Evolutionary conservation across 1,140 invertebrate species (phyloP), one percentile per base, ranked within the genome.

Genomic region (Aphis gossypii): DNA sequence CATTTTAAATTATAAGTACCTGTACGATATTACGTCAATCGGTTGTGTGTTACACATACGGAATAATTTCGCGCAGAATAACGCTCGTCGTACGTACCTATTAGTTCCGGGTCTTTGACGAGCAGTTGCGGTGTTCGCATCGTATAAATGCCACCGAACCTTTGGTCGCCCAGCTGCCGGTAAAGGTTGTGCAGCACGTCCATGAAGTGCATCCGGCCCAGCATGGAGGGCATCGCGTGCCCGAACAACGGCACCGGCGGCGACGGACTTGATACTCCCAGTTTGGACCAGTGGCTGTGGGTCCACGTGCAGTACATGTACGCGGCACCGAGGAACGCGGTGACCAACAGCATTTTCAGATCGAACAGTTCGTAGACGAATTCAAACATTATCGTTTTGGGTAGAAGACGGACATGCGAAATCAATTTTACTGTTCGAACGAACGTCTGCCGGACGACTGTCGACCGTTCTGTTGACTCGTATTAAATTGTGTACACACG

Each of bases 41-140:
- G 60, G 3, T 11, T 30, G 14, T 56, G 14, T 51, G 38, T 3
- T 41, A 41, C 48, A 35, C 20, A 35, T 38, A 21, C 21, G 6
- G 21, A 82, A 6, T 38, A 6, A 20, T 83, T 21, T 83, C 83
- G 25, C 44, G 0, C 25, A 30, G 35, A 46, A 25, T n/a, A 30
- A 21, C 51, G 21, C 21, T 18, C n/a, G 60, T n/a, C n/a, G 48
- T 48, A 68, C 60, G 93, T 93, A 90, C 94, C 94, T 25, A 95
- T 94, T 2, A 95, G 44, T 46, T 95, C 94, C 1, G 95, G 95
- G 94, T 96, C 96, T 68, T 95, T 94, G 25, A 94, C 56, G n/a
- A 95, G 51, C 18, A 94, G 68, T 60, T 88, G 87, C 1, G 94
- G 95, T 8, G 89, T 93, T 20, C 93, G 48, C 56, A 94, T 93